Base-by-base conservation (phyloP, 1,140 invertebrate species). In the Drosophila ambigua region DNA sequence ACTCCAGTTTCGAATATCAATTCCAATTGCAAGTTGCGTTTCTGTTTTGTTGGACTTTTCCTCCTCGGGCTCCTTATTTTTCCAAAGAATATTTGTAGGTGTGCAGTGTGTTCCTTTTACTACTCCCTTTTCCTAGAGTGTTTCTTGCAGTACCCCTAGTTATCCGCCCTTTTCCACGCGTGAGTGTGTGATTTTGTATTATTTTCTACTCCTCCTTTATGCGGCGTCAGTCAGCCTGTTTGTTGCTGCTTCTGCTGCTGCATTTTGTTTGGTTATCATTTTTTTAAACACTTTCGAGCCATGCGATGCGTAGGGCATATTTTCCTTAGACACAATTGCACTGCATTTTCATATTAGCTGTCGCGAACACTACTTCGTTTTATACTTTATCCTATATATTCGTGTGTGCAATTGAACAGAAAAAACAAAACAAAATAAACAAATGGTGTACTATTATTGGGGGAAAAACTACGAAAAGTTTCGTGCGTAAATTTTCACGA, bases 401-500 rank as follows among this genome's bases (percentile, higher is more conserved):
- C 11, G 31, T 35, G 31, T 28, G 31, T n/a, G 65, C 66, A 63
- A 44, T 39, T 43, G 66, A 69, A 49, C 64, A 68, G 44, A 69
- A 69, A 69, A 67, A 69, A 71, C 24, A 35, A 39, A 65, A 59
- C 52, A 74, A 74, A 74, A 74, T 62, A 74, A 74, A 74, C 41
- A 69, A 69, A 72, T 74, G 49, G 16, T 39, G 35, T 74, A 65
- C 72, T 64, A 73, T 53, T 54, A 15, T 44, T 16, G 54, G 54
- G 41, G 54, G 72, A 66, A 66, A 60, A 65, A 74, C 71, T 75
- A 75, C 72, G 71, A 65, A 73, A 74, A 74, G 50, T 53, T 39
- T 72, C 72, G 72, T 75, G 72, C 72, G 71, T 74, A 74, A 62
- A 74, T 74, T 74, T 74, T 74, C 60, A 74, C 61, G 71, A 20